Percentiles rank a stretch among this genome's conserved stretches.
phyloP scores from a whole-genome alignment of 35 echinoderm and acorn worm genomes.

The Heliocidaris erythrogramma region DNA sequence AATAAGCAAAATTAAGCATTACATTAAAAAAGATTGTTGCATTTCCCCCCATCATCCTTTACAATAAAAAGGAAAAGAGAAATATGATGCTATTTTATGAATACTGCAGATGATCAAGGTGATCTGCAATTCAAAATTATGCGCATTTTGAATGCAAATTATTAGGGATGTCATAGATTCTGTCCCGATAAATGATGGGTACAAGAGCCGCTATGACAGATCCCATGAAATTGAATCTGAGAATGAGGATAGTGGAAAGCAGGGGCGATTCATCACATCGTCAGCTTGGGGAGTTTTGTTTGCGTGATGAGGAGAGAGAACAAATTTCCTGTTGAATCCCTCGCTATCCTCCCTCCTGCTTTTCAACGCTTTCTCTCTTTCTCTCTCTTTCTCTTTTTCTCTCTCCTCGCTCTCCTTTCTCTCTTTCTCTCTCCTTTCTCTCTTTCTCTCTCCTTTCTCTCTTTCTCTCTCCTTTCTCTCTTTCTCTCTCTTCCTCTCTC shows the following conservation, averaged over 20 bases:
- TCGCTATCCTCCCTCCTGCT: background rate
- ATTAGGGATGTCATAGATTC: background rate
- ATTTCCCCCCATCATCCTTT: background rate
- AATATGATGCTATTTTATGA: background rate
- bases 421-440: background rate
- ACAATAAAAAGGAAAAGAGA: background rate
- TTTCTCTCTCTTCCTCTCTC: background rate
- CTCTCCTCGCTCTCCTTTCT: background rate
- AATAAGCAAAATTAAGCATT: too few species aligned
- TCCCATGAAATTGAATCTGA: background rate
- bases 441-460: background rate
- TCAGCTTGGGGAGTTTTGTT: background rate
- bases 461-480: background rate
- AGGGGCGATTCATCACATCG: background rate
- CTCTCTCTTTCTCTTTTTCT: background rate
- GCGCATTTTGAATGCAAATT: background rate
- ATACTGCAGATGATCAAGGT: background rate
- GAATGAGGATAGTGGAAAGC: background rate
- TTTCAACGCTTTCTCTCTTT: background rate
- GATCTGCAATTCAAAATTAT: background rate
- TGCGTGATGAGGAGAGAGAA: background rate
- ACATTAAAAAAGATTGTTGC: background rate
- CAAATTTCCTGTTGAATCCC: background rate
- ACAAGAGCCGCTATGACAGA: conserved; percentile 1
- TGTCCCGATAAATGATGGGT: background rate